Evolutionary conservation across 2,113 vertebrate species (phyloP).

Genomic region (Uria aalge): DNA sequence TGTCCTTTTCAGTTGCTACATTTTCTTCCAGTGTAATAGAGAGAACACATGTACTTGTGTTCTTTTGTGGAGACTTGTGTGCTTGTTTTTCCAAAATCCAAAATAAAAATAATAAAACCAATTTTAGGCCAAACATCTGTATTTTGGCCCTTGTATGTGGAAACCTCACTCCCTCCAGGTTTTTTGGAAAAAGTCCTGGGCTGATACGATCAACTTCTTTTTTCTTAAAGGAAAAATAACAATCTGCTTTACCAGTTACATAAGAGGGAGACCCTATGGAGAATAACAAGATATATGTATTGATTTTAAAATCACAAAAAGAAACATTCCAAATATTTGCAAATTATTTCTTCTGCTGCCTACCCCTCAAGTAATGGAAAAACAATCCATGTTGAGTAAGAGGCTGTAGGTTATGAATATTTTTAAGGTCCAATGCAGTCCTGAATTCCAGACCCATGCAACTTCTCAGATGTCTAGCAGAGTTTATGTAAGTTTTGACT

Average conservation of each 20-base stretch:
- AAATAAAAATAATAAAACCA: constrained; percentile 62
- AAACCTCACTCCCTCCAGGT: constrained; percentile 45
- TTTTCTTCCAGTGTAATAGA: constrained; percentile 48
- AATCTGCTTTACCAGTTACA: neutral
- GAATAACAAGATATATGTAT: neutral
- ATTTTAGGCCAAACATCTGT: constrained; percentile 55
- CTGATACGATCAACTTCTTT: constrained; percentile 36
- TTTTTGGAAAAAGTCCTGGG: constrained; percentile 40
- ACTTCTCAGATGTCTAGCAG: neutral
- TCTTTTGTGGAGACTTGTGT: neutral
- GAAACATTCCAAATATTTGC: neutral
- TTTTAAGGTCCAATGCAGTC: neutral
- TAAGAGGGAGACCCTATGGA: neutral
- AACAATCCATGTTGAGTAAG: neutral
- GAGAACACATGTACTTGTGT: constrained; percentile 23
- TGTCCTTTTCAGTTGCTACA: constrained; percentile 19
- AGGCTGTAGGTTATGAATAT: neutral
- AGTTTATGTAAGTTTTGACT: constrained; percentile 11
- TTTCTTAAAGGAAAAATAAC: constrained; percentile 8
- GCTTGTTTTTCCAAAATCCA: constrained; percentile 59
- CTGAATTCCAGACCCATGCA: neutral
- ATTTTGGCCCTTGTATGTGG: constrained; percentile 40
- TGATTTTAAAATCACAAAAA: constrained; percentile 8
- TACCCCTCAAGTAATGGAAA: neutral
- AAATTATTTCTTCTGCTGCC: neutral